A percentile compares a stretch with the other conserved stretches of the same genome.
Evolutionary conservation across 1,140 invertebrate genomes (phyloP).

Genomic region (Globodera ellingtonae): DNA sequence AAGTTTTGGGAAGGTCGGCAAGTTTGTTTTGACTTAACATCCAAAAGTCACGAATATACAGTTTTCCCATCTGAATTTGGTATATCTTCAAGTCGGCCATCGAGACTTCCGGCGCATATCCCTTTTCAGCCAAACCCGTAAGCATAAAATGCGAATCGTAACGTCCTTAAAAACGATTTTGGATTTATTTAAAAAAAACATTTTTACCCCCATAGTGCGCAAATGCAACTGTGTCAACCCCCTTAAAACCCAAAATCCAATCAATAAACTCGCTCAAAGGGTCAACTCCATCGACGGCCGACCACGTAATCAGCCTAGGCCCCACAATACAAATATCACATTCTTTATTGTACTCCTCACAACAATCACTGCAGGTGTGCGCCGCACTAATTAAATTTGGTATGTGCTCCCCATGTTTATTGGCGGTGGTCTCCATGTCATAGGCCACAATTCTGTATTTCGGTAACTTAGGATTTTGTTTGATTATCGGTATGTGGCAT

Average conservation of each 20-base stretch:
- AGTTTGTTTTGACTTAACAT: background rate
- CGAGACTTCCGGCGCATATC: background rate
- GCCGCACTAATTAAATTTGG: constrained; percentile 5
- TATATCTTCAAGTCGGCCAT: background rate
- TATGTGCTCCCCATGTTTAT: background rate
- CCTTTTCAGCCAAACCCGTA: background rate
- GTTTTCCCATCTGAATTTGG: background rate
- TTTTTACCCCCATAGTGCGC: too few relatives aligned
- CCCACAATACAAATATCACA: background rate
- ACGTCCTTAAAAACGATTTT: too few relatives aligned
- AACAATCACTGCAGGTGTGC: constrained; percentile 3
- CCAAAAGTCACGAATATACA: background rate
- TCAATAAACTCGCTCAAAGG: background rate
- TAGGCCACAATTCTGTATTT: too few relatives aligned
- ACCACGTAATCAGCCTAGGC: background rate
- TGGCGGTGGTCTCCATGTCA: too few relatives aligned
- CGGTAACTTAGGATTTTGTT: too few relatives aligned
- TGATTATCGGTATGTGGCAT: too few relatives aligned
- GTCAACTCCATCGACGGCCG: background rate
- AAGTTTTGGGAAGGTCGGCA: background rate
- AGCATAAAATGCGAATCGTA: too few relatives aligned
- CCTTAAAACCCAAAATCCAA: constrained; percentile 1
- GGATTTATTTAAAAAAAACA: too few relatives aligned
- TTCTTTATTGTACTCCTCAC: background rate
- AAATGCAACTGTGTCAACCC: too few relatives aligned